phyloP scores from a whole-genome alignment of 2,888 invertebrate species.

The Tiliacea aurago region DNA sequence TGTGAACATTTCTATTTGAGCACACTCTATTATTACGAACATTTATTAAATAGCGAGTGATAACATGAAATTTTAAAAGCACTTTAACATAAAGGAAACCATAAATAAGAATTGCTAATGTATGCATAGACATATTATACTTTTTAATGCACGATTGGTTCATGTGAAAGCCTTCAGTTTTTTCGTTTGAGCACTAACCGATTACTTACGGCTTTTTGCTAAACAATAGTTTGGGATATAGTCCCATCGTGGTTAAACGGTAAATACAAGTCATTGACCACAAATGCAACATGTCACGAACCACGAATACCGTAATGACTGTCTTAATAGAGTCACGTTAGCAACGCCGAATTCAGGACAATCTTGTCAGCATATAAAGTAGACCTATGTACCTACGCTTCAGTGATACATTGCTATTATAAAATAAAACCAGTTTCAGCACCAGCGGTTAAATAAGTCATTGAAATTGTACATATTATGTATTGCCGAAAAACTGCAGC shows the following conservation, averaged over 20 bases:
- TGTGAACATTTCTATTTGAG: slow-evolving; percentile 38
- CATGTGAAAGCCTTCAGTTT: slow-evolving; percentile 46
- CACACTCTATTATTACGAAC: slow-evolving; percentile 6
- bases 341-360: slow-evolving; percentile 75
- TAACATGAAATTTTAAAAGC: slow-evolving; percentile 36
- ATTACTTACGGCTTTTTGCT: slow-evolving; percentile 58
- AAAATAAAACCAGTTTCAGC: slow-evolving; percentile 36
- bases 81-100: slow-evolving; percentile 38
- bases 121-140: slow-evolving; percentile 24
- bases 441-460: slow-evolving; percentile 30
- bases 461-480: slow-evolving; percentile 46
- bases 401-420: slow-evolving; percentile 41
- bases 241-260: slow-evolving; percentile 75
- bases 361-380: slow-evolving; percentile 57
- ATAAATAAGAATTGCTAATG: slow-evolving; percentile 45
- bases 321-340: slow-evolving; percentile 76
- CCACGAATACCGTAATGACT: slow-evolving; percentile 79
- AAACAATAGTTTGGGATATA: slow-evolving; percentile 70
- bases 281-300: slow-evolving; percentile 77
- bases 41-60: slow-evolving; percentile 44
- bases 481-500: slow-evolving; percentile 48
- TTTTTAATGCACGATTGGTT: slow-evolving; percentile 26
- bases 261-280: slow-evolving; percentile 85
- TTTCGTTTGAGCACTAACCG: slow-evolving; percentile 50
- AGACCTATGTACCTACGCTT: slow-evolving; percentile 24